Evolutionary conservation across 2,797 vertebrate species (phyloP), one percentile per base, ranked within the genome.

Genomic region (Sebastes hubbsi): DNA sequence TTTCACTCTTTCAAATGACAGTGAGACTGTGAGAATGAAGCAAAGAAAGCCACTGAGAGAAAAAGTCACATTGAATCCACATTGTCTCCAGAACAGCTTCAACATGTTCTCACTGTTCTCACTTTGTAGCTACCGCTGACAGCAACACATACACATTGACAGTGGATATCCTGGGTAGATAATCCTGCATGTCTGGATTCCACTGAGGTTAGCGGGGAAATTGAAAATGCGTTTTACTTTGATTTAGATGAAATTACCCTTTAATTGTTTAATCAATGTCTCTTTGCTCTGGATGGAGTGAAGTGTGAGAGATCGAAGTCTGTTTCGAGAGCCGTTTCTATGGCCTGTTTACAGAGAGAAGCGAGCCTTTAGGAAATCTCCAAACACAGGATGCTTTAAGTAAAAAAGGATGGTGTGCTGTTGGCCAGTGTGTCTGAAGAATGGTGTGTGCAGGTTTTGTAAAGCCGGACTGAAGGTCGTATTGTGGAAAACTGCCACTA

Each of bases 391-490:
- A 71, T 24, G 61, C 46, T 85, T 65, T 54, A 16, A 72, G 20
- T 18, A 56, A 60, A 75, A 62, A 18, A 34, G 13, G 34, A 60
- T 16, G 3, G 12, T 12, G 22, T 32, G 55, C 49, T 14, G 5
- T 32, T 76, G 30, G 61, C 30, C 14, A 14, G 75, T 32, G 72
- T 62, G 61, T 76, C 54, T 77, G 25, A 25, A 62, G 25, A 69
- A 24, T 49, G 32, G 61, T 64, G 46, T 64, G 64, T 72, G 73
- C 6, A 27, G 61, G 71, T 61, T 66, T 69, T 86, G 49, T 36
- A 14, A 81, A 62, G 54, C 60, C 72, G 68, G 46, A 59, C 4
- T 85, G 69, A 89, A 91, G 90, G 87, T 91, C 77, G 90, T 72
- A 84, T 66, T 64, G 81, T 46, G 80, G 73, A 87, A 81, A 85